A percentile compares a stretch with the other conserved stretches of the same genome.
Conservation (phyloP, 2,113 vertebrate genomes). For the Axis porcinus region DNA sequence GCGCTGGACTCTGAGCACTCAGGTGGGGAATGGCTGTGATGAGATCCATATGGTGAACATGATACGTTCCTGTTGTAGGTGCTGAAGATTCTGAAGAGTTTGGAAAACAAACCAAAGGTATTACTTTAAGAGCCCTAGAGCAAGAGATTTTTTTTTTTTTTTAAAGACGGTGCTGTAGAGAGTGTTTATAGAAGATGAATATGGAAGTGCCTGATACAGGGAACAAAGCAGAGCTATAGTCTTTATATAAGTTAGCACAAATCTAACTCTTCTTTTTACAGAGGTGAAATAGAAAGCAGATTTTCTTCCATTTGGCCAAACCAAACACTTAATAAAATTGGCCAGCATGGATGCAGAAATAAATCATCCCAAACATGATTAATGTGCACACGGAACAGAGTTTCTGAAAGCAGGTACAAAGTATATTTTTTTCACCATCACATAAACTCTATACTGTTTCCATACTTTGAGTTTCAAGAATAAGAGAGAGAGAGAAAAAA, state of each 20-base stretch:
- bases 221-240: not conserved
- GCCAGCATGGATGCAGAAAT: conserved; percentile 50
- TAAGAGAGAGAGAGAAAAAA: not conserved
- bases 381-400: conserved; percentile 44
- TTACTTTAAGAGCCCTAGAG: not conserved
- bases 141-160: not conserved
- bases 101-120: not conserved
- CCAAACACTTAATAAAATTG: conserved; percentile 62
- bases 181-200: not conserved
- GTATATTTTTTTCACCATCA: conserved; percentile 39
- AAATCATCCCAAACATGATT: conserved; percentile 66
- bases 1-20: not conserved
- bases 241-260: conserved; percentile 12
- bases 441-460: not conserved
- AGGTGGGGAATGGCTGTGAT: not conserved
- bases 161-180: not conserved
- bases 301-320: conserved; percentile 56
- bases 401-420: conserved; percentile 53
- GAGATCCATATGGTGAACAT: not conserved
- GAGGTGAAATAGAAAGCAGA: conserved; percentile 60
- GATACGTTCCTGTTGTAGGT: not conserved
- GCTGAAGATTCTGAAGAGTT: not conserved
- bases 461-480: conserved; percentile 16
- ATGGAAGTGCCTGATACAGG: not conserved
- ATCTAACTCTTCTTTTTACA: conserved; percentile 33